Evolutionary conservation across 2,888 invertebrate genomes (phyloP).

Genomic region (Pilophorus perplexus): DNA sequence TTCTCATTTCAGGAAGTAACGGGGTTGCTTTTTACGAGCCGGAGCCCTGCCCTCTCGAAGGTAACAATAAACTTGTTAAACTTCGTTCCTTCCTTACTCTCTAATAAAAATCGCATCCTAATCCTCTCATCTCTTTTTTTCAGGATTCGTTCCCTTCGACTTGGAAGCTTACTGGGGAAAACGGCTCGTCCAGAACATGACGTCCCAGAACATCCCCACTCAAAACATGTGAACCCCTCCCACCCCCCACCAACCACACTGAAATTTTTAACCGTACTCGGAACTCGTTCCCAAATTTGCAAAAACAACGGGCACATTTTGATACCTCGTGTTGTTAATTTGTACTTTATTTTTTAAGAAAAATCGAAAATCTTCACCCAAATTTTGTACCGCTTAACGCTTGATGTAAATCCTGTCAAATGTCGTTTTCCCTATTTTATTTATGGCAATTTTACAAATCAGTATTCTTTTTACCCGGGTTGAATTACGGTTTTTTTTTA

Average conservation of each 20-base stretch:
- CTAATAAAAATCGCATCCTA: background rate
- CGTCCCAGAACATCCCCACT: constrained; percentile 40
- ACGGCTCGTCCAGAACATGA: constrained; percentile 48
- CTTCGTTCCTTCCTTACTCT: too few relatives aligned
- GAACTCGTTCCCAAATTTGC: too few relatives aligned
- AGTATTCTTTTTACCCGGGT: constrained; percentile 28
- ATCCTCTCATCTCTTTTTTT: constrained; percentile 39
- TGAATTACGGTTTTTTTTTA: background rate
- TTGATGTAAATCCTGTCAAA: too few relatives aligned
- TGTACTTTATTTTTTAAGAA: constrained; percentile 11
- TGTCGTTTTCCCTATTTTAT: too few relatives aligned
- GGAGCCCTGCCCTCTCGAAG: constrained; percentile 46
- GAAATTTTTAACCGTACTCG: too few relatives aligned
- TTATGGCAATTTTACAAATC: constrained; percentile 21
- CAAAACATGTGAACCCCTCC: constrained; percentile 43
- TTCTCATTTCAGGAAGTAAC: constrained; percentile 41
- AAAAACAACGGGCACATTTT: constrained; percentile 11
- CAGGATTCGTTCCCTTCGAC: constrained; percentile 50
- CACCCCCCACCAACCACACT: too few relatives aligned
- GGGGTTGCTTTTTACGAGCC: constrained; percentile 46
- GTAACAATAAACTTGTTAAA: constrained; percentile 30
- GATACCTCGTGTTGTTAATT: constrained; percentile 24
- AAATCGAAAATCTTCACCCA: too few relatives aligned
- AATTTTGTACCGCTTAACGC: constrained; percentile 7
- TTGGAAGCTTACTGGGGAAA: constrained; percentile 50